Evolutionary conservation across 2,888 invertebrate species (phyloP), one percentile per base, ranked within the genome.

Genomic region (Eupsilia transversa): DNA sequence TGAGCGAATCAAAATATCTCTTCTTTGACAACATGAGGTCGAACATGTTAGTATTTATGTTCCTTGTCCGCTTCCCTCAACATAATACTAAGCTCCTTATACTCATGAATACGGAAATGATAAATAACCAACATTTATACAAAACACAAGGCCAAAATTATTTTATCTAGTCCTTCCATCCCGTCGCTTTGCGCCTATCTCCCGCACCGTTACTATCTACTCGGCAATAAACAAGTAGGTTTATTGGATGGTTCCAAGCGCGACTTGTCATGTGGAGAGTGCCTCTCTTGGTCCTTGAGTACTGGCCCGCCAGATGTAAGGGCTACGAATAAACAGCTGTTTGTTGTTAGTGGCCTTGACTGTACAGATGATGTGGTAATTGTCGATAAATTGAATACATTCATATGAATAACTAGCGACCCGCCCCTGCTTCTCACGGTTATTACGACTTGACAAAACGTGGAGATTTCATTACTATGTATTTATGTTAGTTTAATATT

Each of bases 211-310:
- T 49, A 30, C 73, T 81, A 77, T 82, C 79, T 64, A 70, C 86
- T 83, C 65, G 84, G 89, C 84, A 84, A 90, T 93, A 92, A 93
- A 92, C 90, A 87, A 84, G 76, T 78, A 74, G 86, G 78, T 92
- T 92, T 92, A 92, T 92, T 89, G 86, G 77, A 77, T 77, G 83
- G 83, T 83, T 86, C 81, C 73, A 77, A 79, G 80, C 83, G 84
- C 80, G 84, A 85, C 83, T 83, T 87, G 88, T 84, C 88, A 78
- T 69, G 72, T 73, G 77, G 68, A 61, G 80, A 74, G 74, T 59
- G 57, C 35, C 68, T 52, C 83, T 72, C 68, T 57, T 54, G 61
- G 73, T 57, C 59, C 38, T 54, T 38, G 20, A 65, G 60, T 72
- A 72, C 72, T 54, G 67, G 72, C 70, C 57, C 69, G 77, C 70